Evolutionary conservation across 1,140 invertebrate genomes (phyloP).

Genomic region (Littorina saxatilis): DNA sequence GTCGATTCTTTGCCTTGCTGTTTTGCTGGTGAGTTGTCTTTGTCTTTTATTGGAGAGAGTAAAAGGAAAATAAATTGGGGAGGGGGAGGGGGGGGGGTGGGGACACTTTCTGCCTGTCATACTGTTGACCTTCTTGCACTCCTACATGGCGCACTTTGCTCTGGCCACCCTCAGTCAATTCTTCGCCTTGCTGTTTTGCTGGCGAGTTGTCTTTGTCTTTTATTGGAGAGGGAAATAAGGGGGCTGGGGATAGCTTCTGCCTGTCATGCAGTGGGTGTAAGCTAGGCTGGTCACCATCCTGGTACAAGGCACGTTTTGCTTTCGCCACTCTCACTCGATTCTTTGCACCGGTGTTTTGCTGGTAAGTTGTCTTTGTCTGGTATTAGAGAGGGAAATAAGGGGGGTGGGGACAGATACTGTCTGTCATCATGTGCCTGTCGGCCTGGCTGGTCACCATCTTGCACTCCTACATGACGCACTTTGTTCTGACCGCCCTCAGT

Average conservation of each 20-base stretch:
- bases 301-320: neutral
- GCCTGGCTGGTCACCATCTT: conserved; percentile 29
- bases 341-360: conserved; percentile 18
- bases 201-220: neutral
- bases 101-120: conserved; percentile 22
- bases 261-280: conserved; percentile 25
- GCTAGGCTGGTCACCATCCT: too few species aligned
- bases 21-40: conserved; percentile 22
- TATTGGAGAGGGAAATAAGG: too few species aligned
- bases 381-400: too few species aligned
- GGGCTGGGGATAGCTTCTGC: conserved; percentile 31
- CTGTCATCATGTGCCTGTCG: conserved; percentile 20
- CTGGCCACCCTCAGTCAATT: conserved; percentile 4
- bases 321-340: conserved; percentile 1
- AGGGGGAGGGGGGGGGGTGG: too few species aligned
- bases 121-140: conserved; percentile 28
- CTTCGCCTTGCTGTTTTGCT: conserved; percentile 21
- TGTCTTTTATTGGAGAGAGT: too few species aligned
- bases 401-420: conserved; percentile 29
- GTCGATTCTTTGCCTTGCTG: neutral
- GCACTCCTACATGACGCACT: conserved; percentile 25
- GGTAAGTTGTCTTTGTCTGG: neutral
- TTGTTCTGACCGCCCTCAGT: neutral
- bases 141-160: conserved; percentile 1
- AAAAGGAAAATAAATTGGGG: too few species aligned